phyloP scores from a whole-genome alignment of 2,888 invertebrate genomes.

The Mylabris sibirica region DNA sequence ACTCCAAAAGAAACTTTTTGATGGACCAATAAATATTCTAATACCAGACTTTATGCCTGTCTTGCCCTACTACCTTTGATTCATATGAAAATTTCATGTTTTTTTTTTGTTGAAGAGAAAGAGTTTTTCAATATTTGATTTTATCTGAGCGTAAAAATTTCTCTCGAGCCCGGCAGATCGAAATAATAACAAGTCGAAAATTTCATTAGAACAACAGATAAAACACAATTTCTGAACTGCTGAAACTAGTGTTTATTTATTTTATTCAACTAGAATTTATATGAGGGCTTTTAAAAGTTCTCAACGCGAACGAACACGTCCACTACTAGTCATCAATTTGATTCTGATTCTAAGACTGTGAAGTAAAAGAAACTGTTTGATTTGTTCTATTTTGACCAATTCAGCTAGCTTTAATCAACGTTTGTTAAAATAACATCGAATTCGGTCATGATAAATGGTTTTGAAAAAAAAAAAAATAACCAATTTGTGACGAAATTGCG shows the following conservation, averaged over 20 bases:
- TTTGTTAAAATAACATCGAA: neutral
- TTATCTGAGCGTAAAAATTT: too few relatives aligned
- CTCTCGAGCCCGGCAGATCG: too few relatives aligned
- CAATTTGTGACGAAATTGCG: neutral
- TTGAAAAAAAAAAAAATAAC: neutral
- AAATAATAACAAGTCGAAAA: neutral
- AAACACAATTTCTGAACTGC: neutral
- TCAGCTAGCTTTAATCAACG: neutral
- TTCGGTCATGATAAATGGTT: neutral
- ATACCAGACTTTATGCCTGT: too few relatives aligned
- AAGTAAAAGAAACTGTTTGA: neutral
- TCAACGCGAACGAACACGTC: neutral
- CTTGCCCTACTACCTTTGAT: too few relatives aligned
- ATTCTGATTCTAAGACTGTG: neutral
- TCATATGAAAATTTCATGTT: neutral
- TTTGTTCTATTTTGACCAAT: neutral
- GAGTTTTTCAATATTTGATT: neutral
- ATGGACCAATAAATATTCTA: too few relatives aligned
- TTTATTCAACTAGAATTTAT: neutral
- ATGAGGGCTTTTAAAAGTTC: neutral
- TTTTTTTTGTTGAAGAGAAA: neutral
- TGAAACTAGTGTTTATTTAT: neutral
- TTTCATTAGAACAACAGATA: neutral
- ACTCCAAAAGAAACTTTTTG: too few relatives aligned
- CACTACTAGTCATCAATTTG: neutral